A percentile compares a stretch with the other conserved stretches of the same genome.
phyloP scores from a whole-genome alignment of 37 sponge, comb jelly and placozoan genomes.

The Agelas oroides region DNA sequence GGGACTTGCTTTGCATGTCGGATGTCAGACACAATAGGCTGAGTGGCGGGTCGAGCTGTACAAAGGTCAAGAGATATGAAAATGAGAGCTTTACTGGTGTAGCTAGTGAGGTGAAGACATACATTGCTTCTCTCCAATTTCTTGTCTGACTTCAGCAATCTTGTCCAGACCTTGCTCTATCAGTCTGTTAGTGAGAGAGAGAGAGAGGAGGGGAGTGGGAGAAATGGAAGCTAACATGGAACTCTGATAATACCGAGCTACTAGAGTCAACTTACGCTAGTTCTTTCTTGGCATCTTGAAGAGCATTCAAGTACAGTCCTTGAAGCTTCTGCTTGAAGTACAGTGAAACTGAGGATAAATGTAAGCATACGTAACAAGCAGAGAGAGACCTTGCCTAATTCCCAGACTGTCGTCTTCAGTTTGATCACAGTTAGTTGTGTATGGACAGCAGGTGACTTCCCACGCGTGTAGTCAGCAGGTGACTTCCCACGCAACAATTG shows the following conservation, averaged over 20 bases:
- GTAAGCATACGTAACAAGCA: no score
- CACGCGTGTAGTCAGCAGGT: no score
- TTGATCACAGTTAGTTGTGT: no score
- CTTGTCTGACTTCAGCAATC: slow-evolving; percentile 64
- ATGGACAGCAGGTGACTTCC: no score
- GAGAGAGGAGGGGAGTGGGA: slow-evolving; percentile 9
- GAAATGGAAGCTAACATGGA: not conserved
- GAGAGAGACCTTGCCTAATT: no score
- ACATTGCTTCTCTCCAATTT: slow-evolving; percentile 73
- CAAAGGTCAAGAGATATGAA: not conserved
- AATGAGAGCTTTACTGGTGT: no score
- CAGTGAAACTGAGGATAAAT: slow-evolving; percentile 38
- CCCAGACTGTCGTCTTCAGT: no score
- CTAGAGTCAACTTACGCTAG: slow-evolving; percentile 33
- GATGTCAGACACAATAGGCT: slow-evolving; percentile 38
- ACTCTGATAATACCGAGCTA: no score
- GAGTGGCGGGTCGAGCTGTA: slow-evolving; percentile 35
- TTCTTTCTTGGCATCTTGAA: slow-evolving; percentile 77
- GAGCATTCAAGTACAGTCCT: slow-evolving; percentile 67
- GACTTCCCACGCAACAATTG: no score
- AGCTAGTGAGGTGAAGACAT: no score
- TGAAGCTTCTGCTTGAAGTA: slow-evolving; percentile 74
- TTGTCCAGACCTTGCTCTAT: slow-evolving; percentile 68
- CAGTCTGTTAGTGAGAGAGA: slow-evolving; percentile 38
- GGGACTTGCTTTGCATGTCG: no score